phyloP scores from a whole-genome alignment of 1,140 invertebrate species.

The Penaeus indicus region DNA sequence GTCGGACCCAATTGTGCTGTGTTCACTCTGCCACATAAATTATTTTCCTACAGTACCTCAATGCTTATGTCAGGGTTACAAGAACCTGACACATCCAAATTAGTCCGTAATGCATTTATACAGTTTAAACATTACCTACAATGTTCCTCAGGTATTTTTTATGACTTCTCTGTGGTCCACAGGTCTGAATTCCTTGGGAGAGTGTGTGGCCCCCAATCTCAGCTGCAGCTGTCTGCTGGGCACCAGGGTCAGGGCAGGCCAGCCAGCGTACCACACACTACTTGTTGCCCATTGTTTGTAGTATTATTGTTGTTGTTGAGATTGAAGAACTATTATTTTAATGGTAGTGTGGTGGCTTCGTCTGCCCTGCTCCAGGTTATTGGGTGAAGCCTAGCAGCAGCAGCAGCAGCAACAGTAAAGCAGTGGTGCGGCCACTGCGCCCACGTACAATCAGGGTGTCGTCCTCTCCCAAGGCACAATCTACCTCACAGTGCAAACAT shows the following conservation, averaged over 20 bases:
- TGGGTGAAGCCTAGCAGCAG: slow-evolving; percentile 55
- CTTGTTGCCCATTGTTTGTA: slow-evolving; percentile 65
- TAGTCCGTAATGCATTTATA: slow-evolving; percentile 65
- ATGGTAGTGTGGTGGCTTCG: slow-evolving; percentile 59
- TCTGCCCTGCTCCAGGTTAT: slow-evolving; percentile 49
- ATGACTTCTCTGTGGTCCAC: slow-evolving; percentile 65
- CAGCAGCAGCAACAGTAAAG: slow-evolving; percentile 49
- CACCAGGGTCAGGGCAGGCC: slow-evolving; percentile 51
- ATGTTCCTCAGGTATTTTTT: slow-evolving; percentile 66
- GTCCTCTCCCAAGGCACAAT: slow-evolving; percentile 60
- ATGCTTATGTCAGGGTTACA: slow-evolving; percentile 60
- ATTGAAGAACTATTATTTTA: slow-evolving; percentile 65
- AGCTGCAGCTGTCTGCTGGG: slow-evolving; percentile 59
- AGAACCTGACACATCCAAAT: slow-evolving; percentile 63
- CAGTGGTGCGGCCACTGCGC: slow-evolving; percentile 32
- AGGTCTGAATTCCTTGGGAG: slow-evolving; percentile 62
- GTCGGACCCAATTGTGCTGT: slow-evolving; percentile 52
- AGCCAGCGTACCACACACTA: slow-evolving; percentile 59
- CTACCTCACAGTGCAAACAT: slow-evolving; percentile 65
- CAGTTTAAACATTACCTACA: slow-evolving; percentile 62
- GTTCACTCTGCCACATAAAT: slow-evolving; percentile 62
- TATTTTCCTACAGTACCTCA: slow-evolving; percentile 65
- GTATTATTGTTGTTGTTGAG: slow-evolving; percentile 63
- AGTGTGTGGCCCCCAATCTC: slow-evolving; percentile 57
- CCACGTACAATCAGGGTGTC: slow-evolving; percentile 63